These are phyloP conservation scores for Oostethus manadensis DNA, from an alignment of 2,113 vertebrate genomes.

Conservation along the genomic window DNA sequence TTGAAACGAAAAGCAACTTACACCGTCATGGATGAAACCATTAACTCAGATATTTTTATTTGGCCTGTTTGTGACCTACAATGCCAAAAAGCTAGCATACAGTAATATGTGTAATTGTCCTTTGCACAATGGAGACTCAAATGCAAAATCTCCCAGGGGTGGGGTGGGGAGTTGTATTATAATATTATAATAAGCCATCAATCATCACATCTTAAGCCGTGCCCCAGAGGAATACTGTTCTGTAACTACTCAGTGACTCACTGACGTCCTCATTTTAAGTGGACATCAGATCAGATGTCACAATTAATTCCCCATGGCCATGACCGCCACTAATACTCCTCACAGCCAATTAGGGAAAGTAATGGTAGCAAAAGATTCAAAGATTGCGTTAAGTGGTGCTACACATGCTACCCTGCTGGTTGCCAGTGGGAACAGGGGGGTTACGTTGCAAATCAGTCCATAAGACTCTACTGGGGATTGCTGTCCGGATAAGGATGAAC, in stretches of 20 bases:
- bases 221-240: conserved; percentile 26
- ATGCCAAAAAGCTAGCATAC: background rate
- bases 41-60: too few species aligned
- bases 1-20: too few species aligned
- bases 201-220: conserved; percentile 39
- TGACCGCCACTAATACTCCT: conserved; percentile 65
- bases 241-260: conserved; percentile 39
- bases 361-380: conserved; percentile 53
- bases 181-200: conserved; percentile 60
- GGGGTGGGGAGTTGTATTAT: background rate
- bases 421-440: conserved; percentile 55
- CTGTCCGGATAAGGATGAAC: conserved; percentile 47
- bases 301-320: conserved; percentile 64
- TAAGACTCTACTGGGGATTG: conserved; percentile 64
- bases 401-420: conserved; percentile 64
- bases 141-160: conserved; percentile 24
- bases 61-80: too few species aligned
- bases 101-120: background rate
- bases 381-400: conserved; percentile 29
- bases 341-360: conserved; percentile 71
- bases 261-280: conserved; percentile 65
- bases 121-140: background rate
- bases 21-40: too few species aligned
- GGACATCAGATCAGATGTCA: conserved; percentile 76
- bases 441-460: conserved; percentile 64